phyloP scores from a whole-genome alignment of 2,888 invertebrate genomes.

The Liopterus haemorrhoidalis region DNA sequence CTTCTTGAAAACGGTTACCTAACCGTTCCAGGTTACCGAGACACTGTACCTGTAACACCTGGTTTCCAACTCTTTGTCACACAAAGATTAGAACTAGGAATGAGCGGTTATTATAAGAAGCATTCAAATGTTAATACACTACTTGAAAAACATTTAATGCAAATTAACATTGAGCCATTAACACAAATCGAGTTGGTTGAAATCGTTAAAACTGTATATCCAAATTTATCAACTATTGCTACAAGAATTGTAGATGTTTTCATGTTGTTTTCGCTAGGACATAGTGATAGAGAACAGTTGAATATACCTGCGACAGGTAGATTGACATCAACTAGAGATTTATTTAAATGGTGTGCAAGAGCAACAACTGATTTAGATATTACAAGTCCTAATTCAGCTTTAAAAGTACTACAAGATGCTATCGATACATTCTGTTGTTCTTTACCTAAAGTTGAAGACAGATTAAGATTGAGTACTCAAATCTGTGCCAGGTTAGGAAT shows the following conservation, averaged over 20 bases:
- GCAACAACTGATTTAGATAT: conserved; percentile 68
- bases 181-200: conserved; percentile 66
- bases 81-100: conserved; percentile 57
- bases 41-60: conserved; percentile 69
- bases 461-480: conserved; percentile 62
- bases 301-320: conserved; percentile 53
- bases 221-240: conserved; percentile 64
- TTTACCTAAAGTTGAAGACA: conserved; percentile 57
- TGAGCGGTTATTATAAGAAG: conserved; percentile 56
- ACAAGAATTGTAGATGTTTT: conserved; percentile 78
- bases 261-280: conserved; percentile 68
- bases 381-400: conserved; percentile 60
- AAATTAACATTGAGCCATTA: conserved; percentile 74
- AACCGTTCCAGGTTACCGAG: conserved; percentile 83
- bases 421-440: conserved; percentile 87
- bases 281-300: conserved; percentile 52
- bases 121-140: conserved; percentile 61
- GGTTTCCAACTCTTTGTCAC: conserved; percentile 93
- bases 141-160: conserved; percentile 75
- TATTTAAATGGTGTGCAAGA: conserved; percentile 86
- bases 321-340: conserved; percentile 75
- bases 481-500: conserved; percentile 80
- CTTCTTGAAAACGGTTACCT: conserved; percentile 77
- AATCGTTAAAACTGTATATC: conserved; percentile 64
- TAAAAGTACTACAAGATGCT: conserved; percentile 78